Evolutionary conservation across 2,888 invertebrate genomes (phyloP).

Genomic region (Hybos culiciformis): DNA sequence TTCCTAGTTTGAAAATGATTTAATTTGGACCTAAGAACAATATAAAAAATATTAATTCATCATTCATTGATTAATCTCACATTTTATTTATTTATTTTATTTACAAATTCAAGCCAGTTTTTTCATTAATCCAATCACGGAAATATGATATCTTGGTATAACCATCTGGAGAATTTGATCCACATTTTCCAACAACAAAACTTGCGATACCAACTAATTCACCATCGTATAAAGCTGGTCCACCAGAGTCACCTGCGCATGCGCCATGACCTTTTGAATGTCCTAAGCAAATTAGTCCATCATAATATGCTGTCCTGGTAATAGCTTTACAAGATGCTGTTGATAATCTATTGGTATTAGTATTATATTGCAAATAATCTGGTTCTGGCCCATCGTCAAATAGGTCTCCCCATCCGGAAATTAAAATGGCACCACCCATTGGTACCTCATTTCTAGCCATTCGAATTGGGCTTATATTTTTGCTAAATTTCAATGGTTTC

Average conservation of each 20-base stretch:
- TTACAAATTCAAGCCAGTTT: too few relatives aligned
- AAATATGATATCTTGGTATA: constrained; percentile 21
- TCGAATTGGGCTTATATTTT: constrained; percentile 13
- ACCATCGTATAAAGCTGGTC: constrained; percentile 26
- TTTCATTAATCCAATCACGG: neutral
- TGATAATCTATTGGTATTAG: neutral
- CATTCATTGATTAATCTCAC: too few relatives aligned
- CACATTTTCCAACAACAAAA: constrained; percentile 24
- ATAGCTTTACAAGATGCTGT: constrained; percentile 16
- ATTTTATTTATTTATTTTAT: too few relatives aligned
- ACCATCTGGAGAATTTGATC: constrained; percentile 25
- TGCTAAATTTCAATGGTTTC: constrained; percentile 3
- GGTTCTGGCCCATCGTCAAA: constrained; percentile 21
- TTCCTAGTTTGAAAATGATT: too few relatives aligned
- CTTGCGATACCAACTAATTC: constrained; percentile 27
- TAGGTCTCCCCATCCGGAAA: constrained; percentile 28
- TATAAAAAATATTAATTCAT: too few relatives aligned
- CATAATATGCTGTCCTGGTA: constrained; percentile 13
- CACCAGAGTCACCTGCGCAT: constrained; percentile 31
- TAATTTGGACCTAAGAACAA: too few relatives aligned
- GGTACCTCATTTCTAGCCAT: constrained; percentile 20
- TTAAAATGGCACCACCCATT: constrained; percentile 15
- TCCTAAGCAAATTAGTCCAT: constrained; percentile 24
- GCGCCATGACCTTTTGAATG: constrained; percentile 22
- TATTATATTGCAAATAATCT: constrained; percentile 20